A percentile compares a stretch with the other conserved stretches of the same genome.
Evolutionary conservation across 2,113 vertebrate species (phyloP).

Genomic region (Ictidomys tridecemlineatus): DNA sequence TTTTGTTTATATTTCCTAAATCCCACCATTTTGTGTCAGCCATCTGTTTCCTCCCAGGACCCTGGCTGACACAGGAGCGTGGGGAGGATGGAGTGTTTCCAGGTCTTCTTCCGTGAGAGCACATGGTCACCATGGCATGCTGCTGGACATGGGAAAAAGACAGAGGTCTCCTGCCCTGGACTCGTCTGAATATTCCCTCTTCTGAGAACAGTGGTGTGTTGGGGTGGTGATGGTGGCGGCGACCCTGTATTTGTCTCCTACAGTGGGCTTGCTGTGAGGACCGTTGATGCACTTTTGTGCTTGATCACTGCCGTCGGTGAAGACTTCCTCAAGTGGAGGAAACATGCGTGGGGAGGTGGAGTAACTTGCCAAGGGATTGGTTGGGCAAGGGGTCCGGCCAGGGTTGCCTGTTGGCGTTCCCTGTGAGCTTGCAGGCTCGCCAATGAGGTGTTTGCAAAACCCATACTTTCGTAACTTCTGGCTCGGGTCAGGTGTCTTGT

Average conservation of each 20-base stretch:
- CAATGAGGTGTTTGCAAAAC: background rate
- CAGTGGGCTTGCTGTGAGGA: background rate
- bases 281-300: fast-evolving
- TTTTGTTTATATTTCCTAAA: slow-evolving; percentile 5
- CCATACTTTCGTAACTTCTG: background rate
- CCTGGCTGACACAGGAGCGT: background rate
- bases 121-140: background rate
- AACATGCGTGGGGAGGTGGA: background rate
- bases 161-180: background rate
- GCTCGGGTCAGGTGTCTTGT: background rate
- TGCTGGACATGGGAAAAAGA: background rate
- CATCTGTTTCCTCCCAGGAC: background rate
- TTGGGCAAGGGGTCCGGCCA: background rate
- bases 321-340: background rate
- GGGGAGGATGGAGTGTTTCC: background rate
- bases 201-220: background rate
- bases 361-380: background rate
- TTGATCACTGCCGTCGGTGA: background rate
- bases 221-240: too few species aligned
- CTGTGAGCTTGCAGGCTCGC: fast-evolving
- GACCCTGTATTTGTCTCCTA: background rate
- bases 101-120: background rate
- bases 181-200: background rate
- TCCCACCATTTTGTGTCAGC: background rate
- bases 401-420: background rate